phyloP scores from a whole-genome alignment of 2,888 invertebrate genomes.

The Chymomyza amoena region DNA sequence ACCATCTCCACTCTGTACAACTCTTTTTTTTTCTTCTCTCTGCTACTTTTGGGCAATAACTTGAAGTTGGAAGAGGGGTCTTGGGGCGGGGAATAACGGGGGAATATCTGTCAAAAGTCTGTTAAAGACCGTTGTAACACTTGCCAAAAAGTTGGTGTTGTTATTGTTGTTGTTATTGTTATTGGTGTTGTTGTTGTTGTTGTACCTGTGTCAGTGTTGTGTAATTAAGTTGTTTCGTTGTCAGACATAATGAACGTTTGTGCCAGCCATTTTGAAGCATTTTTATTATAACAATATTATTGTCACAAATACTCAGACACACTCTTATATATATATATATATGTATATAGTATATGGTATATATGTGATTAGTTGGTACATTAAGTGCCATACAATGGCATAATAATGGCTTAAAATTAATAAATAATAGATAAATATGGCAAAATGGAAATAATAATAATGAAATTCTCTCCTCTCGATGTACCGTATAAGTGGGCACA shows the following conservation, averaged over 20 bases:
- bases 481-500: conserved; percentile 21
- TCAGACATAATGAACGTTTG: conserved; percentile 52
- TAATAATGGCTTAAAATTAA: conserved; percentile 19
- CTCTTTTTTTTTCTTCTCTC: conserved; percentile 22
- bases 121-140: conserved; percentile 44
- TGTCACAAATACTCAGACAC: conserved; percentile 16
- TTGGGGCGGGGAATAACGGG: background rate
- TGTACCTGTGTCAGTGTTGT: conserved; percentile 47
- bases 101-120: conserved; percentile 25
- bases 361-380: conserved; percentile 61
- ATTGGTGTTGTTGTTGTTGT: conserved; percentile 16
- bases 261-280: background rate
- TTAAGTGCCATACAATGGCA: conserved; percentile 68
- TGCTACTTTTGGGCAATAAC: conserved; percentile 48
- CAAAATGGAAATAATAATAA: background rate
- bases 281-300: conserved; percentile 15
- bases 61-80: no score
- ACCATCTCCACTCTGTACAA: background rate
- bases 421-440: background rate
- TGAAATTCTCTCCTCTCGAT: background rate
- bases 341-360: conserved; percentile 4
- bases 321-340: background rate
- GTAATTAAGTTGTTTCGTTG: conserved; percentile 72
- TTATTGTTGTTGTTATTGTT: conserved; percentile 17
- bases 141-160: conserved; percentile 54